Evolutionary conservation across 2,797 vertebrate genomes (phyloP).

Genomic region (Alectoris magna): DNA sequence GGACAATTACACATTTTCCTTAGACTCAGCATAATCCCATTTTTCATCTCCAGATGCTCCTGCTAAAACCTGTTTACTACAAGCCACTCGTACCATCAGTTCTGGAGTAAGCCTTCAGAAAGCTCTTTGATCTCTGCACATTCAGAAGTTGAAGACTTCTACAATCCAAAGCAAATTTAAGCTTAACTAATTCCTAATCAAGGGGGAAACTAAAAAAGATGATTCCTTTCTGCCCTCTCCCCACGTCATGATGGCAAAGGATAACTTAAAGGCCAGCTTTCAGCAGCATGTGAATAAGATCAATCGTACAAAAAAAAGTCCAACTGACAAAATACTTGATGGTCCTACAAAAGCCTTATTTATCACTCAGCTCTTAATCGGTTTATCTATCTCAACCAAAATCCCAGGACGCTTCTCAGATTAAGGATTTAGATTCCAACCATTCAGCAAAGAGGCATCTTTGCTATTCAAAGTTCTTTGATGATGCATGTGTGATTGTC

Average conservation of each 20-base stretch:
- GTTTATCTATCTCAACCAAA: slow-evolving; percentile 29
- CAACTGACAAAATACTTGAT: neutral
- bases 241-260: neutral
- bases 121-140: rapidly evolving
- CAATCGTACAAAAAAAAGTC: neutral
- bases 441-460: neutral
- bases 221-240: neutral
- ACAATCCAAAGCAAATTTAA: neutral
- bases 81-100: neutral
- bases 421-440: neutral
- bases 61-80: neutral
- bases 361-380: neutral
- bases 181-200: neutral
- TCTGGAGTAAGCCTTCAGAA: neutral
- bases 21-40: neutral
- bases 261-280: neutral
- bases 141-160: neutral
- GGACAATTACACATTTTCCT: neutral
- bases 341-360: neutral
- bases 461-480: neutral
- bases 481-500: slow-evolving; percentile 24
- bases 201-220: neutral
- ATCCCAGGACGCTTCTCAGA: neutral
- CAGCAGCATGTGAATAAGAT: neutral
- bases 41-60: neutral